Evolutionary conservation across 2,888 invertebrate genomes (phyloP).

Genomic region (Serrognathus titanus): DNA sequence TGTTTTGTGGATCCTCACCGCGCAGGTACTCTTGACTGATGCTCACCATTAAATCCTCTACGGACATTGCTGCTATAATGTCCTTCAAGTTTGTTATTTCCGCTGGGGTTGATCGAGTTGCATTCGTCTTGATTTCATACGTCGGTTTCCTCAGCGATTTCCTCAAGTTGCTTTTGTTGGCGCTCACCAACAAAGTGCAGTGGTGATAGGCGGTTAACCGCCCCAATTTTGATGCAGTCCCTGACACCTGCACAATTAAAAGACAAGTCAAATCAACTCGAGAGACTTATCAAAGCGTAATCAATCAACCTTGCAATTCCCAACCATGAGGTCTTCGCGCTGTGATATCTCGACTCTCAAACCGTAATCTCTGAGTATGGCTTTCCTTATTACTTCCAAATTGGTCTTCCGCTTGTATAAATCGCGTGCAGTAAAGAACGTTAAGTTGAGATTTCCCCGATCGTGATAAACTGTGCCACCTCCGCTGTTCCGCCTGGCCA

Average conservation of each 20-base stretch:
- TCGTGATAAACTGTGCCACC: conserved; percentile 98
- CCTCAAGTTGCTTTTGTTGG: conserved; percentile 71
- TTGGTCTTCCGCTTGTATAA: conserved; percentile 85
- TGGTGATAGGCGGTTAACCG: conserved; percentile 91
- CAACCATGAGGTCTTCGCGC: conserved; percentile 82
- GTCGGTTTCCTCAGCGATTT: conserved; percentile 70
- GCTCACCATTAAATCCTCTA: conserved; percentile 56
- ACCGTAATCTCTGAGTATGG: conserved; percentile 78
- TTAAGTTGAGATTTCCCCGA: conserved; percentile 85
- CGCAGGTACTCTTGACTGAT: conserved; percentile 20
- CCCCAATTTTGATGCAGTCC: conserved; percentile 92
- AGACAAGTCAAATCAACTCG: neutral
- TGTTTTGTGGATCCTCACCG: neutral
- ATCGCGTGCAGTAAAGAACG: conserved; percentile 82
- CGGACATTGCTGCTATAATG: conserved; percentile 66
- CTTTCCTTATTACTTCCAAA: conserved; percentile 79
- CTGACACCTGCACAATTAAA: conserved; percentile 72
- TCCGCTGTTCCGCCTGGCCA: conserved; percentile 88
- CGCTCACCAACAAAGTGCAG: conserved; percentile 88
- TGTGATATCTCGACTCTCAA: conserved; percentile 72
- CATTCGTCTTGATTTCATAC: conserved; percentile 75
- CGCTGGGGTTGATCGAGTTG: conserved; percentile 80
- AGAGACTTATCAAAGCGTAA: neutral
- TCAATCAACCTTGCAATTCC: conserved; percentile 69
- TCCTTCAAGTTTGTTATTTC: conserved; percentile 80